A percentile compares a stretch with the other conserved stretches of the same genome.
Conservation (phyloP, 1,140 invertebrate genomes). For the Heliothis subflexa region DNA sequence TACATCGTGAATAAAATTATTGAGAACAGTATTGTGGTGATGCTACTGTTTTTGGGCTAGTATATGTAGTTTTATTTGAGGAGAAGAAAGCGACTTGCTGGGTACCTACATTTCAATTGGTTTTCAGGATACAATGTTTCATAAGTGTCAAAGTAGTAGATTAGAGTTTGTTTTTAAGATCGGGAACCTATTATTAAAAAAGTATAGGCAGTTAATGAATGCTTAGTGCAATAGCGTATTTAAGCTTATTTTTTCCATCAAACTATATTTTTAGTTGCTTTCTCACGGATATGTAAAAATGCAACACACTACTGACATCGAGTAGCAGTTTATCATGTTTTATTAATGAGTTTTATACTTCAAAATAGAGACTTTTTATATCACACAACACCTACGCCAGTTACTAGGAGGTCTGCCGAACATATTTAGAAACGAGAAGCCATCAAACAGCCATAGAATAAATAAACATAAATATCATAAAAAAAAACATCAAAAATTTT, state of each 20-base stretch:
- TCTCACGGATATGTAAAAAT: background rate
- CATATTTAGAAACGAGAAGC: slow-evolving; percentile 19
- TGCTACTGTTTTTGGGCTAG: background rate
- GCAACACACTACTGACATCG: background rate
- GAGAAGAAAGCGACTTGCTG: too few relatives aligned
- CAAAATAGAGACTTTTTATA: background rate
- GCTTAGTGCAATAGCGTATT: too few relatives aligned
- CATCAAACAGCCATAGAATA: slow-evolving; percentile 1
- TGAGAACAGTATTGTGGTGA: background rate
- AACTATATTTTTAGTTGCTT: background rate
- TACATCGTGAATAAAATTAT: background rate
- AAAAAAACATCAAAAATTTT: slow-evolving; percentile 15
- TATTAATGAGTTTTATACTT: background rate
- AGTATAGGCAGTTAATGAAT: too few relatives aligned
- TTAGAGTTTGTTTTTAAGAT: too few relatives aligned
- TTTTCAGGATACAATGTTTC: too few relatives aligned
- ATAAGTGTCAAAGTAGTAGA: too few relatives aligned
- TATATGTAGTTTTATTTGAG: too few relatives aligned
- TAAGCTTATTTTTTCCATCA: too few relatives aligned
- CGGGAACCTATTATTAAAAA: too few relatives aligned
- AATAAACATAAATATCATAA: slow-evolving; percentile 10
- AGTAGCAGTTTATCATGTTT: background rate
- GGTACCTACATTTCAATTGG: too few relatives aligned
- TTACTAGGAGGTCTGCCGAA: slow-evolving; percentile 14
- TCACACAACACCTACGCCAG: background rate